A percentile compares a stretch with the other conserved stretches of the same genome.
Evolutionary conservation across 2,888 invertebrate genomes (phyloP).

Genomic region (Vesta saturnalis): DNA sequence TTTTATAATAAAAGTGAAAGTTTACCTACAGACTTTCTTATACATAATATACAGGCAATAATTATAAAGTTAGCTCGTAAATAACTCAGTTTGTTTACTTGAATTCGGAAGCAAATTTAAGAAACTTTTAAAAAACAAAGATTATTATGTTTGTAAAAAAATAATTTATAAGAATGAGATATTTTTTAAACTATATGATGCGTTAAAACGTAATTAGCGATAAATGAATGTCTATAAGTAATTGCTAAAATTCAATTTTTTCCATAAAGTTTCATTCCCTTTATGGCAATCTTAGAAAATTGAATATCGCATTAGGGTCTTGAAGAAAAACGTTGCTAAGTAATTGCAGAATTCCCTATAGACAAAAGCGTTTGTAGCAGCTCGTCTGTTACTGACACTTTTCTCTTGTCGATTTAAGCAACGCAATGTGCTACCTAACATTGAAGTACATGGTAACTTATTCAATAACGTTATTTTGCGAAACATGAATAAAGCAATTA

Average conservation of each 20-base stretch:
- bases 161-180: background rate
- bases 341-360: slow-evolving; percentile 5
- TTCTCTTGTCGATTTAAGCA: slow-evolving; percentile 27
- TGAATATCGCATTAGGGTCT: slow-evolving; percentile 1
- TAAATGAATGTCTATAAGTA: background rate
- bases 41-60: slow-evolving; percentile 42
- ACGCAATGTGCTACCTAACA: slow-evolving; percentile 50
- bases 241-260: background rate
- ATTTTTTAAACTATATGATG: too few relatives aligned
- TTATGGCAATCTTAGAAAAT: slow-evolving; percentile 1
- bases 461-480: slow-evolving; percentile 50
- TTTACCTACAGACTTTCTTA: slow-evolving; percentile 43
- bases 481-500: slow-evolving; percentile 57
- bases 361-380: slow-evolving; percentile 23
- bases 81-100: slow-evolving; percentile 43
- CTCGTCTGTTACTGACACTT: slow-evolving; percentile 35
- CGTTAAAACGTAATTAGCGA: too few relatives aligned
- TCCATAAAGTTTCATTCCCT: background rate
- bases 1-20: slow-evolving; percentile 56
- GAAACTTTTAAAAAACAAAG: background rate
- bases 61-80: slow-evolving; percentile 46
- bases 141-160: background rate
- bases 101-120: slow-evolving; percentile 19
- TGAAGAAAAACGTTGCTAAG: background rate
- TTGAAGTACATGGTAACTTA: slow-evolving; percentile 54